These are phyloP conservation scores for Egretta garzetta DNA, from an alignment of 2,113 vertebrate genomes.

Conservation along the genomic window DNA sequence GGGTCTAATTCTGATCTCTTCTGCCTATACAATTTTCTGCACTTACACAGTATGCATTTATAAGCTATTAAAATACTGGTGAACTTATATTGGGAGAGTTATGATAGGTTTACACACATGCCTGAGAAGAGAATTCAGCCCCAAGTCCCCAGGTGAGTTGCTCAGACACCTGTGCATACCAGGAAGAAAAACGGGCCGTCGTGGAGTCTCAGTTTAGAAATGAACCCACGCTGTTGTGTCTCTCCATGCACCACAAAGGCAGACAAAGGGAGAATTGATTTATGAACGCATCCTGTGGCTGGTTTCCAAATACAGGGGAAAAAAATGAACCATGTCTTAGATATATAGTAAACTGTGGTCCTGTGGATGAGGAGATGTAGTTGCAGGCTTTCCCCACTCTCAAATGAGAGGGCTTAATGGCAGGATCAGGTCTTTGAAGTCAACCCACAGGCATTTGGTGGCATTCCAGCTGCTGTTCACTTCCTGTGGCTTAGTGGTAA, in stretches of 20 bases:
- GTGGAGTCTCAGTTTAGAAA: neutral
- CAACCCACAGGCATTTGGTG: neutral
- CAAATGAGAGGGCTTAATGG: neutral
- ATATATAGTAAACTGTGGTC: neutral
- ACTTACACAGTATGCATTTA: neutral
- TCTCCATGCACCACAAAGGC: neutral
- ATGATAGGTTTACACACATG: neutral
- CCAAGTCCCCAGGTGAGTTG: neutral
- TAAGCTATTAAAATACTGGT: neutral
- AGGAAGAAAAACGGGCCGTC: neutral
- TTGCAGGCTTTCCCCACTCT: neutral
- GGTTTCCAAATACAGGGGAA: neutral
- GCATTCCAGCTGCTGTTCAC: neutral
- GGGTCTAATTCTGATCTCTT: neutral
- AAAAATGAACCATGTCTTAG: neutral
- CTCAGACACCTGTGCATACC: neutral
- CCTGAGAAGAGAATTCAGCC: neutral
- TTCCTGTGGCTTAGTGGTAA: neutral
- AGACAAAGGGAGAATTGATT: neutral
- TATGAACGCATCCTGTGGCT: neutral
- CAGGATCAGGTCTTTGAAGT: neutral
- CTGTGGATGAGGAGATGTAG: neutral
- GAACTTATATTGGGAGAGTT: neutral
- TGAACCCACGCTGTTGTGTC: neutral
- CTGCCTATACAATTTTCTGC: neutral